A percentile compares a stretch with the other conserved stretches of the same genome.
These are phyloP conservation scores for Australoheros facetus DNA, from an alignment of 2,797 vertebrate genomes.

Conservation along the genomic window DNA sequence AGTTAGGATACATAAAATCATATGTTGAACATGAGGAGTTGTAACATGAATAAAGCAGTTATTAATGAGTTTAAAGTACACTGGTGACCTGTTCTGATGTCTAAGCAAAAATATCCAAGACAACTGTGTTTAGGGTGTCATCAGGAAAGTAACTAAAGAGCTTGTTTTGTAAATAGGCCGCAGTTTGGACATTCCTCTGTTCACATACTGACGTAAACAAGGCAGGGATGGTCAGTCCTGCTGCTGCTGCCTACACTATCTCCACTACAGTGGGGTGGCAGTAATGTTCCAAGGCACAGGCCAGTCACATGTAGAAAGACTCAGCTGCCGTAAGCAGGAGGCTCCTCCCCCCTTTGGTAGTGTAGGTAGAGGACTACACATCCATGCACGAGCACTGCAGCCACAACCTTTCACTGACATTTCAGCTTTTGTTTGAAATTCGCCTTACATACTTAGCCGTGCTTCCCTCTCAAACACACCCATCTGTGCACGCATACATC, in stretches of 20 bases:
- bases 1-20: no score
- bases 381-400: slow-evolving; percentile 57
- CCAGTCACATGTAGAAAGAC: slow-evolving; percentile 65
- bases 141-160: slow-evolving; percentile 53
- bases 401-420: slow-evolving; percentile 3
- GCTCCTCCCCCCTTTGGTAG: slow-evolving; percentile 53
- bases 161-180: slow-evolving; percentile 71
- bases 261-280: slow-evolving; percentile 72
- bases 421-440: slow-evolving; percentile 44
- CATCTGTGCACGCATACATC: slow-evolving; percentile 27
- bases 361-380: slow-evolving; percentile 66
- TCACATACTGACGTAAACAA: slow-evolving; percentile 65
- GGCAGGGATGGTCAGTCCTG: slow-evolving; percentile 54
- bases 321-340: slow-evolving; percentile 49
- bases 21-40: background rate
- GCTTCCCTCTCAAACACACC: slow-evolving; percentile 29
- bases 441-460: background rate
- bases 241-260: slow-evolving; percentile 55
- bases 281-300: slow-evolving; percentile 68
- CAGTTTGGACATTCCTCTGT: slow-evolving; percentile 68
- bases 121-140: slow-evolving; percentile 49
- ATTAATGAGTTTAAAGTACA: background rate
- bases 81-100: background rate
- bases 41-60: background rate
- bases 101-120: slow-evolving; percentile 1